phyloP scores from a whole-genome alignment of 2,888 invertebrate species.

The Boloria euphrosyne region DNA sequence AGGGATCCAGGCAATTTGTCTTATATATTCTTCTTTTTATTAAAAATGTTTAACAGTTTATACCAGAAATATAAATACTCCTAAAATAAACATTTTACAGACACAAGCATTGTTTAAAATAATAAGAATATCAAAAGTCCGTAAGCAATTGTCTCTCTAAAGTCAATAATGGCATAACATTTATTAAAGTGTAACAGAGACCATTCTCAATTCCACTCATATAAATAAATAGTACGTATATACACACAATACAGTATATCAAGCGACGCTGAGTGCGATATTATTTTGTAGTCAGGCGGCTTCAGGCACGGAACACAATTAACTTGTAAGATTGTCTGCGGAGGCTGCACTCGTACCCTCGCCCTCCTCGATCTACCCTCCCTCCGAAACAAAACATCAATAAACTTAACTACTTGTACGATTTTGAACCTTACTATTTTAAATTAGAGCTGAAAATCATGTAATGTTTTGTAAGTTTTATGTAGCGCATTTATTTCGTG shows the following conservation, averaged over 20 bases:
- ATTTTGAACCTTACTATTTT: slow-evolving; percentile 48
- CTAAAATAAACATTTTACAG: too few relatives aligned
- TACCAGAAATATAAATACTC: too few relatives aligned
- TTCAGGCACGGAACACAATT: slow-evolving; percentile 81
- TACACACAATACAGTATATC: slow-evolving; percentile 36
- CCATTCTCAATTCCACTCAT: slow-evolving; percentile 16
- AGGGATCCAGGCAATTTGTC: too few relatives aligned
- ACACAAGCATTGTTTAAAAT: too few relatives aligned
- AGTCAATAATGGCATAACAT: too few relatives aligned
- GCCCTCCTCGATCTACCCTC: slow-evolving; percentile 76
- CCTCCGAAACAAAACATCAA: slow-evolving; percentile 82
- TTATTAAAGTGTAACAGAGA: slow-evolving; percentile 4
- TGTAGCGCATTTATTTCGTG: slow-evolving; percentile 81
- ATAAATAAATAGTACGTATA: slow-evolving; percentile 24
- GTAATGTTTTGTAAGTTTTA: slow-evolving; percentile 65
- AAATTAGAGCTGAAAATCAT: slow-evolving; percentile 49
- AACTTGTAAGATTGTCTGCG: slow-evolving; percentile 83
- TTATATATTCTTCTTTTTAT: too few relatives aligned
- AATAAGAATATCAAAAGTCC: too few relatives aligned
- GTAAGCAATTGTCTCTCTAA: too few relatives aligned
- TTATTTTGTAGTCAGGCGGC: slow-evolving; percentile 77
- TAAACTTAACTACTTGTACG: slow-evolving; percentile 57
- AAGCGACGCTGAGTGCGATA: slow-evolving; percentile 61
- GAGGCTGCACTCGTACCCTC: slow-evolving; percentile 77
- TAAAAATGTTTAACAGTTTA: too few relatives aligned